These are phyloP conservation scores for Trachelus troglodyta DNA, from an alignment of 2,888 invertebrate genomes.

Conservation along the genomic window DNA sequence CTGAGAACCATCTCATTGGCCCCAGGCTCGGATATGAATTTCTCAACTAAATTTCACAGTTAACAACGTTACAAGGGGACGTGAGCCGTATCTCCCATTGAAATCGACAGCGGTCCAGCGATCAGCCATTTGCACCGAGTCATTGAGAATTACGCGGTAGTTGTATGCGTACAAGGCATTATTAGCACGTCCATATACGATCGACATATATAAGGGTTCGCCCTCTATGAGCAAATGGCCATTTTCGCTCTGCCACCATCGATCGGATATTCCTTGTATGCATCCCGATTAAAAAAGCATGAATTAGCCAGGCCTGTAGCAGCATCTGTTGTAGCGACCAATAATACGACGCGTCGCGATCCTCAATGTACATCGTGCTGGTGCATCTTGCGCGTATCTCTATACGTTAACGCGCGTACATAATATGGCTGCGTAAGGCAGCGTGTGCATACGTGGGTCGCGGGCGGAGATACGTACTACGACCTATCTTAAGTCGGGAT, in stretches of 20 bases:
- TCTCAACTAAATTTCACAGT: not conserved
- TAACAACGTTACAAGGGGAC: not conserved
- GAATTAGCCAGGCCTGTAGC: not conserved
- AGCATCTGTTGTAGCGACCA: not conserved
- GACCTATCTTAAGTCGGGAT: slow-evolving; percentile 54
- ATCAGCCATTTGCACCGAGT: not conserved
- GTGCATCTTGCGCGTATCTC: not conserved
- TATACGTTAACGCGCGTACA: slow-evolving; percentile 10
- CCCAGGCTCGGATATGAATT: not conserved
- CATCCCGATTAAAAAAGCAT: not conserved
- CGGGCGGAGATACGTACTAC: slow-evolving; percentile 46
- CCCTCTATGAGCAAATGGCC: not conserved
- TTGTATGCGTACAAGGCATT: not conserved
- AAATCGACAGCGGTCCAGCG: not conserved
- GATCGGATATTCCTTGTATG: not conserved
- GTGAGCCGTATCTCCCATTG: not conserved
- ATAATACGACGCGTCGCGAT: not conserved
- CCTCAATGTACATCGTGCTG: not conserved
- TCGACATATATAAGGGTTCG: not conserved
- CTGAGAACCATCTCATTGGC: slow-evolving; percentile 29
- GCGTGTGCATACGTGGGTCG: slow-evolving; percentile 41
- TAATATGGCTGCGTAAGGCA: slow-evolving; percentile 19
- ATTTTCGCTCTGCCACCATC: not conserved
- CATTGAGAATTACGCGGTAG: not conserved
- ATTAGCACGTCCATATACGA: not conserved